These are phyloP conservation scores for Centropristis striata DNA, from an alignment of 2,113 vertebrate species.

Conservation along the genomic window DNA sequence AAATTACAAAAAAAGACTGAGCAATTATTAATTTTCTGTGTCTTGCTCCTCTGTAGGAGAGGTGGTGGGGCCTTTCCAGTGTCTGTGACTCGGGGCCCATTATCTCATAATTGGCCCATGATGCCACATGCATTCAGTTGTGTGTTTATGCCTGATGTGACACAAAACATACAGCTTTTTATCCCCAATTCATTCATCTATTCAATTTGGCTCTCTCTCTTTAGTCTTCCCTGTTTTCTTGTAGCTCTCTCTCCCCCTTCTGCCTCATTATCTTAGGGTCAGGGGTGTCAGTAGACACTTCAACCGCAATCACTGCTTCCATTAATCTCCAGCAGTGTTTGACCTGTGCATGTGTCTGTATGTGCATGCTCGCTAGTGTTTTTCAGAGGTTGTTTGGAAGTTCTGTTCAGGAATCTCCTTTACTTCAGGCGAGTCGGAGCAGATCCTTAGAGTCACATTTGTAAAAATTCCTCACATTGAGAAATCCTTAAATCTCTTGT, in stretches of 20 bases:
- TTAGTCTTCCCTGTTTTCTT: conserved; percentile 3
- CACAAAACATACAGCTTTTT: conserved; percentile 4
- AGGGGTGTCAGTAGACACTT: conserved; percentile 76
- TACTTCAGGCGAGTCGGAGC: conserved; percentile 40
- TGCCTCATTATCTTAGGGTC: conserved; percentile 75
- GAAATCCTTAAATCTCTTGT: conserved; percentile 19
- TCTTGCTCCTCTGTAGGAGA: too few species aligned
- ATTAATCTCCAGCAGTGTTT: conserved; percentile 72
- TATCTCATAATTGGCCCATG: too few species aligned
- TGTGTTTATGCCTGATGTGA: conserved; percentile 7
- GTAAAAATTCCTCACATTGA: conserved; percentile 10
- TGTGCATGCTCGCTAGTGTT: conserved; percentile 19
- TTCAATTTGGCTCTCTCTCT: conserved; percentile 34
- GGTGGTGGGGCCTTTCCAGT: too few species aligned
- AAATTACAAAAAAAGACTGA: too few species aligned
- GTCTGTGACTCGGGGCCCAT: too few species aligned
- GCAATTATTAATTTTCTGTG: too few species aligned
- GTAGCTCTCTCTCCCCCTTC: conserved; percentile 28
- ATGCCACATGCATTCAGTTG: background rate
- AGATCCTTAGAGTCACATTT: conserved; percentile 28
- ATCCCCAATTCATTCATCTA: conserved; percentile 2
- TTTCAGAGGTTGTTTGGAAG: conserved; percentile 30
- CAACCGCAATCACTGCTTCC: conserved; percentile 73
- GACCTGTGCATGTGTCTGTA: conserved; percentile 43
- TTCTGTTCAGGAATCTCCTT: conserved; percentile 35